Conservation (phyloP, 2,888 invertebrate genomes). For the Heterodera filipjevi region DNA sequence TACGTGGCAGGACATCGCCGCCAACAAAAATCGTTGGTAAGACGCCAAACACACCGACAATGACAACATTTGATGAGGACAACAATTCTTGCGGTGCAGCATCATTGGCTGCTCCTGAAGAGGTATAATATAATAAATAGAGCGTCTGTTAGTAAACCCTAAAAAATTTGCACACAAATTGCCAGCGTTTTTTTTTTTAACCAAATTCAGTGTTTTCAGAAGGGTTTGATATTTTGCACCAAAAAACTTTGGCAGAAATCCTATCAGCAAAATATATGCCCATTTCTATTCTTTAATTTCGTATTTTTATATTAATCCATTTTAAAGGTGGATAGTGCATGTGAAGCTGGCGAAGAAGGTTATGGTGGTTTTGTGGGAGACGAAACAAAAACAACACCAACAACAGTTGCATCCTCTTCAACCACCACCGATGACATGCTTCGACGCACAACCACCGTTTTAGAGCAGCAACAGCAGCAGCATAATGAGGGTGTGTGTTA, state of each 20-base stretch:
- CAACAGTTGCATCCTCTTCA: not conserved
- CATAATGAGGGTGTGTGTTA: not conserved
- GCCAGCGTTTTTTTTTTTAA: not conserved
- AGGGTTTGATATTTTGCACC: not conserved
- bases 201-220: not conserved
- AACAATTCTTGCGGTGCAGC: not conserved
- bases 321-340: not conserved
- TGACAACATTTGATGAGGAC: not conserved
- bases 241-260: too few species aligned
- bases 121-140: not conserved
- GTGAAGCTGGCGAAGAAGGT: not conserved
- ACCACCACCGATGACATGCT: not conserved
- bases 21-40: not conserved
- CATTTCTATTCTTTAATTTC: not conserved
- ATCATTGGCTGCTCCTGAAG: not conserved
- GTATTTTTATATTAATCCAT: too few species aligned
- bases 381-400: not conserved
- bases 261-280: not conserved
- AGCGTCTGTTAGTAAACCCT: not conserved
- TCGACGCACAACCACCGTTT: not conserved
- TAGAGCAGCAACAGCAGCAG: not conserved
- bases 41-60: conserved; percentile 1
- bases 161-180: too few species aligned
- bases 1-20: too few species aligned
- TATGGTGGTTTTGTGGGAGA: not conserved